Base-by-base conservation (phyloP, 2,888 invertebrate species). In the Cecidostiba fungosa region DNA sequence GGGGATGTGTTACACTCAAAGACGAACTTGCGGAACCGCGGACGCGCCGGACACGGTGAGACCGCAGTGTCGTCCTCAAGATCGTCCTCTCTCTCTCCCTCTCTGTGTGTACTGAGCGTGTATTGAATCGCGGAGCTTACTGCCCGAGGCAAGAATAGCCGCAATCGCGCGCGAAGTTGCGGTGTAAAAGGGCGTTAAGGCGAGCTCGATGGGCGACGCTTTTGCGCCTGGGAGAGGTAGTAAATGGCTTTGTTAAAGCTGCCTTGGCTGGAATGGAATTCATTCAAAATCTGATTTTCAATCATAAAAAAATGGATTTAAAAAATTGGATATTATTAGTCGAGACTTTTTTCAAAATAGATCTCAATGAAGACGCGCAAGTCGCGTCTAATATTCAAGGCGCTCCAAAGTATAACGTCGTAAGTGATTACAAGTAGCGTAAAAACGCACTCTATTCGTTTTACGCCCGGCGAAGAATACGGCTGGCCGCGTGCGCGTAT, bases 1-100 rank as follows among this genome's bases (percentile, higher is more conserved):
- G 73, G 23, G 80, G 47, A 70, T 73, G 72, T 36, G 66, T 82
- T 77, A 62, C 80, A 59, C 84, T 77, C 62, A 66, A 78, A 78
- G 83, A 70, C 47, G 54, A 80, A 69, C 29, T 79, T 50, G 19
- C 29, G 50, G 32, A 19, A 14, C 70, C 43, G 14, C 36, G 26
- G 72, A 72, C 23, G 23, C 43, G n/a, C 23, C 39, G 39, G 19
- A 19, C 36, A n/a, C 77, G 19, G 6, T 6, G 54, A 59, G 36
- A 39, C 29, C 62, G 43, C 39, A 59, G 54, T 59, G n/a, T n/a
- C 19, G 54, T n/a, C 54, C 54, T 59, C 54, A n/a, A 59, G 54
- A 59, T 54, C 26, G 50, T 3, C 26, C 19, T 36, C n/a, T 0
- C n/a, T 10, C 70, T 70, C 54, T n/a, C 26, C 23, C 43, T 43